Evolutionary conservation across 1,140 invertebrate species (phyloP), one percentile per base, ranked within the genome.

Genomic region (Leptinotarsa defecta): DNA sequence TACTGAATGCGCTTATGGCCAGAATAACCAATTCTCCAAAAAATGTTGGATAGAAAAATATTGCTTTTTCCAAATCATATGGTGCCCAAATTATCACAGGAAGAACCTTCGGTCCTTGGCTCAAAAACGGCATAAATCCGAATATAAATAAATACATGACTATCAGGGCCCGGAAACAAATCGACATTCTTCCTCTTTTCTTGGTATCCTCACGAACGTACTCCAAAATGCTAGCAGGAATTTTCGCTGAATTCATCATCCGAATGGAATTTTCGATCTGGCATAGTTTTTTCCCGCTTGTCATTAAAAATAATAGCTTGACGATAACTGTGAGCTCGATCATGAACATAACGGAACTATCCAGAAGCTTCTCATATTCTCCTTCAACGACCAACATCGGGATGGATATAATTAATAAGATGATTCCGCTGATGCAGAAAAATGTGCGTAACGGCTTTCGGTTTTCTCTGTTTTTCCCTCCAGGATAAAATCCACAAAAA

Each of bases 51-150:
- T 43, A 68, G 43, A 43, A 68, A 4, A 43, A 13, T 43, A n/a
- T 19, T 1, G 24, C 15, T 43, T 17, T 19, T n/a, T 34, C 43
- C 34, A 43, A 48, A 17, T 68, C 34, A 19, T 43, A 68, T n/a
- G 67, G 67, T 43, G n/a, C 43, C 67, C 67, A 68, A 19, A 27
- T 68, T 4, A 43, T 1, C 67, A 68, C 11, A 17, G 67, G 67
- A 0, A 68, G 17, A 48, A 68, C n/a, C 1, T 15, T 68, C 13
- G 6, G 13, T 68, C 43, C 24, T 48, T 48, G 8, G 1, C 43
- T 13, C 5, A 68, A 19, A 19, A 68, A 43, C n/a, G 43, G 52
- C 52, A 57, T 57, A 6, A 19, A 5, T 57, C 15, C 52, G 52
- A 57, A 57, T 17, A 57, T 15, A n/a, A 57, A 5, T 17, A 57